A percentile compares a stretch with the other conserved stretches of the same genome.
Conservation (phyloP, 2,888 invertebrate genomes). For the Serripes groenlandicus region DNA sequence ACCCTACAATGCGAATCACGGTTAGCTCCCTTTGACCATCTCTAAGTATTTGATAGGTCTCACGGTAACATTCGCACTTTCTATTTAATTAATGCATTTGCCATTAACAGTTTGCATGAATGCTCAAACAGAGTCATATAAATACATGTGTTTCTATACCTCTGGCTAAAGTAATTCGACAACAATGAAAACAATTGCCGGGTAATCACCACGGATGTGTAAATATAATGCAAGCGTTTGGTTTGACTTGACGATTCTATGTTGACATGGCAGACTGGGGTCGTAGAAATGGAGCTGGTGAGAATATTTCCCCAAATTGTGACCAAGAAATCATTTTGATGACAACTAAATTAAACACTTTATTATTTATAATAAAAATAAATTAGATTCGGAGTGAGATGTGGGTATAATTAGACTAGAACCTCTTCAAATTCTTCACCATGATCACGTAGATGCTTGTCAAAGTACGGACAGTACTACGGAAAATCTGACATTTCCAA, state of each 20-base stretch:
- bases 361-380: no score
- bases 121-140: no score
- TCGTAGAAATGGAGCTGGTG: conserved; percentile 70
- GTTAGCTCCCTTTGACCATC: no score
- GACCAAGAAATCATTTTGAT: no score
- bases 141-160: neutral
- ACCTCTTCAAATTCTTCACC: neutral
- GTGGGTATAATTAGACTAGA: neutral
- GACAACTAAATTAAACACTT: no score
- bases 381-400: neutral
- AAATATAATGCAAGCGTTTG: conserved; percentile 46
- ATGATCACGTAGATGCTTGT: neutral
- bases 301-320: neutral
- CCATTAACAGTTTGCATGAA: neutral
- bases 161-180: neutral
- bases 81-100: neutral
- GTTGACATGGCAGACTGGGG: conserved; percentile 74
- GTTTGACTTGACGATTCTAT: conserved; percentile 28
- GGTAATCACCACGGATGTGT: neutral
- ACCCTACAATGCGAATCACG: no score
- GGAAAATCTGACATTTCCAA: neutral
- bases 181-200: neutral
- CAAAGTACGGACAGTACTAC: neutral
- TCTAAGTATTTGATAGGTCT: no score
- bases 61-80: no score